phyloP scores from a whole-genome alignment of 2,888 invertebrate genomes.

The Cheilosia soror region DNA sequence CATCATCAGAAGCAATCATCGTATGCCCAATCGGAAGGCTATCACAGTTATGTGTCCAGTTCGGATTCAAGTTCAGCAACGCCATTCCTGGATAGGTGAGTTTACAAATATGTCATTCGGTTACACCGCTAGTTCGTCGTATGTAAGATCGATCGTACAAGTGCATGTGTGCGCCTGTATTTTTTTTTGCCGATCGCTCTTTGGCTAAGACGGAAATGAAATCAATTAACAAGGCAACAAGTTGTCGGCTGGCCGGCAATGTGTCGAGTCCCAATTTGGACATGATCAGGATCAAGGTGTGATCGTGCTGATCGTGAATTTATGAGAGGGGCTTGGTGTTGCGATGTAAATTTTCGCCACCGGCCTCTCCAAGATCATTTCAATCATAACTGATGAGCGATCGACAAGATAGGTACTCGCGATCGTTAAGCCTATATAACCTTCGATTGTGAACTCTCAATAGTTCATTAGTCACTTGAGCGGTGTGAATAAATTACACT shows the following conservation, averaged over 20 bases:
- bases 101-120: slow-evolving; percentile 71
- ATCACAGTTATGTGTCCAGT: slow-evolving; percentile 91
- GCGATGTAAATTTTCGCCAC: slow-evolving; percentile 5
- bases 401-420: slow-evolving; percentile 8
- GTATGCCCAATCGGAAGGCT: slow-evolving; percentile 92
- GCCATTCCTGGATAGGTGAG: slow-evolving; percentile 89
- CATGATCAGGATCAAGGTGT: slow-evolving; percentile 59
- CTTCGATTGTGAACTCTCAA: slow-evolving; percentile 20
- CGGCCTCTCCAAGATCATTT: slow-evolving; percentile 30
- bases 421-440: slow-evolving; percentile 17
- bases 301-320: slow-evolving; percentile 55
- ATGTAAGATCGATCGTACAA: slow-evolving; percentile 37
- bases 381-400: slow-evolving; percentile 15
- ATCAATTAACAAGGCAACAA: slow-evolving; percentile 70
- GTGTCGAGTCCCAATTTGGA: slow-evolving; percentile 51
- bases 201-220: slow-evolving; percentile 65
- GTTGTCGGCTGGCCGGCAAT: slow-evolving; percentile 48
- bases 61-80: slow-evolving; percentile 91
- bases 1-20: slow-evolving; percentile 90
- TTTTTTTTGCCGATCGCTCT: slow-evolving; percentile 7
- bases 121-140: slow-evolving; percentile 13
- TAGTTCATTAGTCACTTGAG: slow-evolving; percentile 34
- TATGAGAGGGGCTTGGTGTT: slow-evolving; percentile 16
- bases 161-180: slow-evolving; percentile 28
- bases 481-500: slow-evolving; percentile 34